phyloP scores from a whole-genome alignment of 2,113 vertebrate genomes.

The Tor tambroides region DNA sequence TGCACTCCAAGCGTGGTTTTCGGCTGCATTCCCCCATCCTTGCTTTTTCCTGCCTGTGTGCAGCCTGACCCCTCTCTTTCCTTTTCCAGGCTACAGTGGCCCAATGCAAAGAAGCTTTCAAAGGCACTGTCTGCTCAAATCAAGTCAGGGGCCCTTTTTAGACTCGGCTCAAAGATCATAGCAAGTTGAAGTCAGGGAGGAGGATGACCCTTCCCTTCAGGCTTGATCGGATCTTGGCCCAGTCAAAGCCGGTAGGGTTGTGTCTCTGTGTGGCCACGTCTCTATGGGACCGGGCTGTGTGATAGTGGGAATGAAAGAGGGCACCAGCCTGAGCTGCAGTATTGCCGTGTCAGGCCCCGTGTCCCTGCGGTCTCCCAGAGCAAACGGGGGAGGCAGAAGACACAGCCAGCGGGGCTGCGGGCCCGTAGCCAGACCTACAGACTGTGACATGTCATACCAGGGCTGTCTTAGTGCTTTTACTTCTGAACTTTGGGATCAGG shows the following conservation, averaged over 20 bases:
- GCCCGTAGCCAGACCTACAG: slow-evolving; percentile 70
- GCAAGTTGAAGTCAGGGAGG: slow-evolving; percentile 76
- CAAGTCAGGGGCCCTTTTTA: slow-evolving; percentile 77
- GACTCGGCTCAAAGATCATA: slow-evolving; percentile 80
- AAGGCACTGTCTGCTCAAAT: slow-evolving; percentile 79
- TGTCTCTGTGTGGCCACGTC: slow-evolving; percentile 75
- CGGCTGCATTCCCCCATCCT: slow-evolving; percentile 60
- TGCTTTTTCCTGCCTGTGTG: slow-evolving; percentile 71
- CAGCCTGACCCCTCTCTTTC: slow-evolving; percentile 74
- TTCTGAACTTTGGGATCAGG: slow-evolving; percentile 63
- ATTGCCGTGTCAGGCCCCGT: slow-evolving; percentile 78
- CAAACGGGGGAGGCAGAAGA: slow-evolving; percentile 69
- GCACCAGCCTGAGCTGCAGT: slow-evolving; percentile 74
- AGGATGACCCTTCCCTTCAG: slow-evolving; percentile 78
- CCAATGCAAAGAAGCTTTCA: slow-evolving; percentile 79
- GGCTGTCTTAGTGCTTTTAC: slow-evolving; percentile 74
- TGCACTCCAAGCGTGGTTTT: slow-evolving; percentile 77
- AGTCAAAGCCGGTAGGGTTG: slow-evolving; percentile 75
- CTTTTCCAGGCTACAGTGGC: slow-evolving; percentile 75
- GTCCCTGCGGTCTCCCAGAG: slow-evolving; percentile 74
- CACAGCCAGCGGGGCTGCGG: slow-evolving; percentile 73
- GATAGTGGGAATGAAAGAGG: slow-evolving; percentile 77
- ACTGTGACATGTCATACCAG: slow-evolving; percentile 76
- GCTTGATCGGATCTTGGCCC: slow-evolving; percentile 80
- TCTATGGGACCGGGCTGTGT: slow-evolving; percentile 76